Conservation (phyloP, 2,797 vertebrate species). For the Anniella stebbinsi region DNA sequence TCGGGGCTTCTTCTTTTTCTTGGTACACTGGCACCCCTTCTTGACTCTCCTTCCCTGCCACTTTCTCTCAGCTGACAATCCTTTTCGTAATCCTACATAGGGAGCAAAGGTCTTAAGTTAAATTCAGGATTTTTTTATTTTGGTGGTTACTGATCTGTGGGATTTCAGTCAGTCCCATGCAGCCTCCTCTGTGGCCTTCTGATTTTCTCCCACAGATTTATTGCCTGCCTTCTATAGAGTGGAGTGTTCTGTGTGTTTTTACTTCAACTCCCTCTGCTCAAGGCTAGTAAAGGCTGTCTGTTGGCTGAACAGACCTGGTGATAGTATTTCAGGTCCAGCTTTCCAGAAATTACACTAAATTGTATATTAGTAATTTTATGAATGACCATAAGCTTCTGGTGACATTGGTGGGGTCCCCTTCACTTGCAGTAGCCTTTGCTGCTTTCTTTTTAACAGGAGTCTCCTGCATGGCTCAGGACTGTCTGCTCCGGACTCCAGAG, state of each 20-base stretch:
- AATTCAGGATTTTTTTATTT: background rate
- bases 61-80: background rate
- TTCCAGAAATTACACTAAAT: conserved; percentile 56
- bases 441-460: conserved; percentile 83
- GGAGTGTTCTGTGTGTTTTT: background rate
- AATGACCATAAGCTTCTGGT: background rate
- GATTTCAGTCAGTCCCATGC: background rate
- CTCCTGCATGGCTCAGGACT: conserved; percentile 99
- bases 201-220: background rate
- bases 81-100: background rate
- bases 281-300: background rate
- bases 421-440: background rate
- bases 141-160: background rate
- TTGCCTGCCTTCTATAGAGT: background rate
- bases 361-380: background rate
- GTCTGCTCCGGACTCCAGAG: conserved; percentile 94
- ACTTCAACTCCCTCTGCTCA: background rate
- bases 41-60: background rate
- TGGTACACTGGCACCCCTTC: rapidly evolving
- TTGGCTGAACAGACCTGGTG: background rate
- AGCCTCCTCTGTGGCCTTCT: background rate
- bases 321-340: conserved; percentile 51
- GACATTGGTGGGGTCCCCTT: background rate
- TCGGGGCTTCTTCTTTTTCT: background rate
- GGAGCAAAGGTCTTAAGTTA: background rate